Conservation (phyloP, 2,113 vertebrate genomes). For the Cyprinodon variegatus region DNA sequence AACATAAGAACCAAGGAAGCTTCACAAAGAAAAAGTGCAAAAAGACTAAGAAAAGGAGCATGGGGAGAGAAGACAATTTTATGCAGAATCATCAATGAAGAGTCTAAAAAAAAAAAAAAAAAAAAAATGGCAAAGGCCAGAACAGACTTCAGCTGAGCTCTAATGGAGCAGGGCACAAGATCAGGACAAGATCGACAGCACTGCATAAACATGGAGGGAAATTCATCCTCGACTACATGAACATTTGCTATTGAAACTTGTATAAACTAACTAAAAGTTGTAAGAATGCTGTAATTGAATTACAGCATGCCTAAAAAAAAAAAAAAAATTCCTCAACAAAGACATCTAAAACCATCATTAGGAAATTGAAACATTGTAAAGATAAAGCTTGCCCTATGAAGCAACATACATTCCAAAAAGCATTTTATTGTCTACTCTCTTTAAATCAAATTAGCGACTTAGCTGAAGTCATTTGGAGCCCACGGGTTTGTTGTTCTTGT, state of each 20-base stretch:
- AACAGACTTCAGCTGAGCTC: conserved; percentile 19
- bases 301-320: neutral
- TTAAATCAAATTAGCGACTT: conserved; percentile 23
- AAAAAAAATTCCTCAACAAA: neutral
- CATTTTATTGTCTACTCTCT: conserved; percentile 22
- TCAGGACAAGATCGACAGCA: neutral
- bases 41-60: neutral
- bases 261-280: neutral
- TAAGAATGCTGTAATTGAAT: neutral
- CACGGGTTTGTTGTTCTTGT: conserved; percentile 20
- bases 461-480: conserved; percentile 31
- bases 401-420: conserved; percentile 1
- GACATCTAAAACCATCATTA: neutral
- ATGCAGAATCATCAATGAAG: conserved; percentile 30
- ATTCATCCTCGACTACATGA: conserved; percentile 4
- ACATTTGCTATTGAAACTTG: neutral
- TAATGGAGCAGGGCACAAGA: conserved; percentile 22
- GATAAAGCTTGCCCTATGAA: neutral
- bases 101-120: neutral
- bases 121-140: neutral
- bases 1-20: neutral
- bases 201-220: neutral
- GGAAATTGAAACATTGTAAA: neutral
- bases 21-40: neutral
- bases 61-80: neutral